These are phyloP conservation scores for Ramphastos sulfuratus DNA, from an alignment of 2,113 vertebrate genomes.

Conservation along the genomic window DNA sequence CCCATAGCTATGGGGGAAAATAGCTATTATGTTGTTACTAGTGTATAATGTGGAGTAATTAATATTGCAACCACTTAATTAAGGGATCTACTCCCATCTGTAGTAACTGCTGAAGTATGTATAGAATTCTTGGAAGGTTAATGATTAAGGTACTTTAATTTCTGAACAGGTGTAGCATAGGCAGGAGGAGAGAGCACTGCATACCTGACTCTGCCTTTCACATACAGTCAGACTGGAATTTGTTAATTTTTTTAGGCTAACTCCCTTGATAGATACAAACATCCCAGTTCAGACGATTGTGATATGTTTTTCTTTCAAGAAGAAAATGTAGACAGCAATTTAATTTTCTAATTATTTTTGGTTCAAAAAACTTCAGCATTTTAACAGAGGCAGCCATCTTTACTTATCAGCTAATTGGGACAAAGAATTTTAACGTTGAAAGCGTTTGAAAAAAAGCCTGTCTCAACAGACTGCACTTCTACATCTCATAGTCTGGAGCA, in stretches of 20 bases:
- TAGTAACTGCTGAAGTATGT: neutral
- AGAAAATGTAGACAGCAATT: neutral
- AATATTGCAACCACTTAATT: neutral
- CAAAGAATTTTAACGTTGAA: neutral
- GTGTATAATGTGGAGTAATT: neutral
- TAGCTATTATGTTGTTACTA: slow-evolving; percentile 13
- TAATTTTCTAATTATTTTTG: neutral
- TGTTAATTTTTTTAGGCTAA: neutral
- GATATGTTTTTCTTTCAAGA: neutral
- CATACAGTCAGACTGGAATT: neutral
- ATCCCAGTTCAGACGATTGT: neutral
- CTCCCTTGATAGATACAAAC: neutral
- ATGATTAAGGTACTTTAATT: neutral
- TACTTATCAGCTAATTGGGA: neutral
- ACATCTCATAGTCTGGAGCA: neutral
- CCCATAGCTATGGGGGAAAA: neutral
- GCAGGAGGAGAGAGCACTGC: accelerated
- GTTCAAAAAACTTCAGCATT: neutral
- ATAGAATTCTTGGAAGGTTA: neutral
- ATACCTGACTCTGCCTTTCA: neutral
- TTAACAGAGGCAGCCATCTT: neutral
- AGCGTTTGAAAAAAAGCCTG: neutral
- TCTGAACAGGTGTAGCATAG: neutral
- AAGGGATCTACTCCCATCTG: neutral
- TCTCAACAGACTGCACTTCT: neutral